Conservation (phyloP, 2,888 invertebrate genomes). For the Philereme vetulata region DNA sequence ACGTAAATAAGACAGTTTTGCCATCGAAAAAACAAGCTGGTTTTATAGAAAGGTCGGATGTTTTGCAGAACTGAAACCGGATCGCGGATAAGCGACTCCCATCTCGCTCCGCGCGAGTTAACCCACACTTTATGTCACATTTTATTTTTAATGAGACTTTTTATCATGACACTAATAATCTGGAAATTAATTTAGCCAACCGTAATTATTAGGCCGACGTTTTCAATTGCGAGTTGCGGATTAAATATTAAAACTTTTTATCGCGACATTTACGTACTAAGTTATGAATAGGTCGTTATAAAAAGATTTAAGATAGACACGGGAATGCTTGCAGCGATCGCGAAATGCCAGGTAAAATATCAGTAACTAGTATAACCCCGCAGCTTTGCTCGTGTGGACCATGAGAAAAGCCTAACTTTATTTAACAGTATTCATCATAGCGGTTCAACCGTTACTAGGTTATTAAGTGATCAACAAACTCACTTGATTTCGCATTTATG, state of each 20-base stretch:
- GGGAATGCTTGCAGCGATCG: slow-evolving; percentile 11
- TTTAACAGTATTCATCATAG: too few species aligned
- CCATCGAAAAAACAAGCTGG: slow-evolving; percentile 69
- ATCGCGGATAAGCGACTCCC: slow-evolving; percentile 46
- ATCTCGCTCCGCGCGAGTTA: slow-evolving; percentile 50
- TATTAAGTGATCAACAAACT: too few species aligned
- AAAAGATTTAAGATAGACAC: slow-evolving; percentile 17
- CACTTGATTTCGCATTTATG: too few species aligned
- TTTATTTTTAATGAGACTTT: slow-evolving; percentile 72
- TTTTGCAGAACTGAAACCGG: slow-evolving; percentile 68
- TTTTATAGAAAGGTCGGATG: slow-evolving; percentile 62
- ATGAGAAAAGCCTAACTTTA: too few species aligned
- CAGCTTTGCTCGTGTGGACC: too few species aligned
- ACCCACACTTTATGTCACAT: slow-evolving; percentile 69
- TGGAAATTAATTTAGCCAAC: slow-evolving; percentile 48
- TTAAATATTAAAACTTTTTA: slow-evolving; percentile 2
- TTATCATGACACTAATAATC: slow-evolving; percentile 59
- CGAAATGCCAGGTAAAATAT: slow-evolving; percentile 23
- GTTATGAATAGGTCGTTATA: slow-evolving; percentile 19
- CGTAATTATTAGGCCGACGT: slow-evolving; percentile 42
- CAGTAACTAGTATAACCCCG: neutral
- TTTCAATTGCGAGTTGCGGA: slow-evolving; percentile 10
- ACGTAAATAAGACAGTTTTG: slow-evolving; percentile 81
- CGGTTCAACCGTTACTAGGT: too few species aligned
- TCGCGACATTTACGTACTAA: slow-evolving; percentile 10